phyloP scores from a whole-genome alignment of 2,797 vertebrate genomes.

The Heterohyrax brucei region DNA sequence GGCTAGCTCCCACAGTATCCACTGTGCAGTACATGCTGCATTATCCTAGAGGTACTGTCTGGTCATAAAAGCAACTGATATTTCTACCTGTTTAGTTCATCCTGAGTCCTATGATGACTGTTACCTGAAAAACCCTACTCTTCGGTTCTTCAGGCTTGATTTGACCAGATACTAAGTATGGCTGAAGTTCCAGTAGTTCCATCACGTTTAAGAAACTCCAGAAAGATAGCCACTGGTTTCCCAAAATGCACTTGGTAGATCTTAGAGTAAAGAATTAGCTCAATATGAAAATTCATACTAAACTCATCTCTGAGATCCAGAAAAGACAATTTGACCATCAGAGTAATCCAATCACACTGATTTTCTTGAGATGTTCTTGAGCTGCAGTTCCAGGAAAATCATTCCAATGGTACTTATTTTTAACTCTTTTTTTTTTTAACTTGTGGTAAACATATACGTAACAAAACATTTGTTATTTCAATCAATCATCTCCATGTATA shows the following conservation, averaged over 20 bases:
- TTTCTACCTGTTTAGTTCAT: not conserved
- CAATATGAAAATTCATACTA: not conserved
- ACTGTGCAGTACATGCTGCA: not conserved
- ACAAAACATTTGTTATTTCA: not conserved
- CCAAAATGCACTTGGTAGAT: not conserved
- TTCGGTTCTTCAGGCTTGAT: not conserved
- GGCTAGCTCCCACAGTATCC: not conserved
- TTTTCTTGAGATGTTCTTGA: not conserved
- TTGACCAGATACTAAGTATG: slow-evolving; percentile 8
- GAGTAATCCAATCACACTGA: not conserved
- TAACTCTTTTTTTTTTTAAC: not conserved
- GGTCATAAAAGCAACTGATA: not conserved
- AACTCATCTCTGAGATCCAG: not conserved
- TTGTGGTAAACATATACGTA: not conserved
- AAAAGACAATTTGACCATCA: not conserved
- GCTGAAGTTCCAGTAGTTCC: not conserved
- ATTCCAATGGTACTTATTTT: not conserved
- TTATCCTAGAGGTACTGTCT: not conserved
- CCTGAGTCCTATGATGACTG: not conserved
- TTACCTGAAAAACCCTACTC: not conserved
- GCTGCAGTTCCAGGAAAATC: not conserved
- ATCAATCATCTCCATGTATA: not conserved
- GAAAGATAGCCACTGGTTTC: not conserved
- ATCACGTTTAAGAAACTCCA: slow-evolving; percentile 35
- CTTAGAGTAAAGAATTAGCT: not conserved